phyloP scores from a whole-genome alignment of 2,888 invertebrate genomes.

The Catocala fraxini region DNA sequence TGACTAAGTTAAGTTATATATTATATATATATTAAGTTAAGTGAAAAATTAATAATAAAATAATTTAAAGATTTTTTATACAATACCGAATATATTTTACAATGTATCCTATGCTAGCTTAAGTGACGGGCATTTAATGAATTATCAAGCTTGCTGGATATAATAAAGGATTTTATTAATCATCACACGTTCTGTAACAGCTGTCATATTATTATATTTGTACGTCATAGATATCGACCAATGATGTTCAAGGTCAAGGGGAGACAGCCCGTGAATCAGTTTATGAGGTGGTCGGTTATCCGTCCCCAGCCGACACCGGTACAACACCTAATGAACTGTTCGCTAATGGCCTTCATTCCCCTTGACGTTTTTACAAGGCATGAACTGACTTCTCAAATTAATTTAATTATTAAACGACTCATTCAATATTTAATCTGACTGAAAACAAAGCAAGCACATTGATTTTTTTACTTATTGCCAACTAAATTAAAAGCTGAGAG shows the following conservation, averaged over 20 bases:
- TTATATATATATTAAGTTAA: not conserved
- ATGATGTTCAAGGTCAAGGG: conserved; percentile 76
- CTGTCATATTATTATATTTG: conserved; percentile 50
- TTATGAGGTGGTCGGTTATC: conserved; percentile 57
- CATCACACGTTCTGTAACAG: conserved; percentile 52
- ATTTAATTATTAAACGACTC: conserved; percentile 27
- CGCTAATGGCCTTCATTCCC: conserved; percentile 55
- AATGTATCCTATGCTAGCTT: conserved; percentile 14
- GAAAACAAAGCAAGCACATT: conserved; percentile 54
- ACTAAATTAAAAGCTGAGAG: conserved; percentile 54
- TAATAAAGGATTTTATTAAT: conserved; percentile 54
- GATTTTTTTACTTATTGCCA: conserved; percentile 49
- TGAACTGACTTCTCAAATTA: conserved; percentile 37
- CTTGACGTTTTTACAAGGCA: conserved; percentile 45
- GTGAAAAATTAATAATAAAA: not conserved
- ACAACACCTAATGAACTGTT: conserved; percentile 58
- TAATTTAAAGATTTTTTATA: not conserved
- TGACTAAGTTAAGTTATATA: not conserved
- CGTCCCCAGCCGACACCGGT: conserved; percentile 48
- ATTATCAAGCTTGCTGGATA: not conserved
- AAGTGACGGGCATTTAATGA: conserved; percentile 45
- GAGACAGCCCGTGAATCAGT: conserved; percentile 59
- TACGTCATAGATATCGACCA: conserved; percentile 77
- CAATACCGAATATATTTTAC: not conserved
- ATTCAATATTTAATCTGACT: conserved; percentile 41